phyloP scores from a whole-genome alignment of 2,888 invertebrate species.

The Drosophila lacicola region DNA sequence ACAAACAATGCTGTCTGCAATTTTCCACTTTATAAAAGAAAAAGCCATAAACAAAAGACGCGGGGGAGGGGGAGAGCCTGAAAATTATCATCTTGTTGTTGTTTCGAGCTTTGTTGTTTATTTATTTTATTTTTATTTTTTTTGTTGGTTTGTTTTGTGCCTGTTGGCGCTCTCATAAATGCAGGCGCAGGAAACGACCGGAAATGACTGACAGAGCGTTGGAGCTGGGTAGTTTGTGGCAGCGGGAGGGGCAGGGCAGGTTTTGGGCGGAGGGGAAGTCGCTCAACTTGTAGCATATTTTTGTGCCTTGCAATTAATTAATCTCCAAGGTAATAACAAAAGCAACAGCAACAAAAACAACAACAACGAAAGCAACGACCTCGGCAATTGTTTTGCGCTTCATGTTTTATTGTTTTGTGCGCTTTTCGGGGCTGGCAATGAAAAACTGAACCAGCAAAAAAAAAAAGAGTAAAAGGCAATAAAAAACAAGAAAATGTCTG shows the following conservation, averaged over 20 bases:
- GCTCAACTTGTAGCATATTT: constrained; percentile 76
- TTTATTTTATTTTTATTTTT: constrained; percentile 10
- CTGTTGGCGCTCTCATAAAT: constrained; percentile 62
- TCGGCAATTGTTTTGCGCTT: constrained; percentile 69
- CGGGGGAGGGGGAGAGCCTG: constrained; percentile 43
- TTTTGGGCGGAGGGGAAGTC: background rate
- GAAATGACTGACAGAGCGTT: constrained; percentile 73
- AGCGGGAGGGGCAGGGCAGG: background rate
- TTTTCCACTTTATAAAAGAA: constrained; percentile 78
- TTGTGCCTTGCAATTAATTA: constrained; percentile 77
- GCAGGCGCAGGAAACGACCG: constrained; percentile 47
- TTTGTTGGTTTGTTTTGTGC: constrained; percentile 30
- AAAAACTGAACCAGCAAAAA: constrained; percentile 16
- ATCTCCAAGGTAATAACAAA: constrained; percentile 81
- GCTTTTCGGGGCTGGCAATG: constrained; percentile 42
- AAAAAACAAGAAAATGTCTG: constrained; percentile 31
- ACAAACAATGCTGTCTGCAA: constrained; percentile 80
- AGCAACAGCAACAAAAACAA: constrained; percentile 30
- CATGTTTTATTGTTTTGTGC: constrained; percentile 67
- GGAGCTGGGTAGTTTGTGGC: background rate
- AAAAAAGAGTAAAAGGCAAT: constrained; percentile 18
- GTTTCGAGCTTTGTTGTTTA: constrained; percentile 35
- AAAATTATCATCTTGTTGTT: constrained; percentile 78
- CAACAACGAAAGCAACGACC: constrained; percentile 23
- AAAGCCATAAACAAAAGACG: constrained; percentile 73